These are phyloP conservation scores for Hypanus sabinus DNA, from an alignment of 2,113 vertebrate species.

Conservation along the genomic window DNA sequence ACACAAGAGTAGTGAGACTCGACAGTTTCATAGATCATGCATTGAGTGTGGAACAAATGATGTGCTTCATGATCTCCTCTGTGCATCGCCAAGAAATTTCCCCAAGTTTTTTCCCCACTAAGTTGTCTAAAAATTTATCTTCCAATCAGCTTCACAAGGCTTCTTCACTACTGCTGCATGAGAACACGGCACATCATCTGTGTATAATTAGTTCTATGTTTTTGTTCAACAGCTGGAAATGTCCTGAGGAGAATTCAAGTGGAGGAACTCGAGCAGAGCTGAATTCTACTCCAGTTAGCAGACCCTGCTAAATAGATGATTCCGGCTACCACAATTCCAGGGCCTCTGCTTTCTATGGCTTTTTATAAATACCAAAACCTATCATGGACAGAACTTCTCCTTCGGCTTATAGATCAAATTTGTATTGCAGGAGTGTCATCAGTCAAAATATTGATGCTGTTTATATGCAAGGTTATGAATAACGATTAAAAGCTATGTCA, in stretches of 20 bases:
- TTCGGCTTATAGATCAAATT: too few species aligned
- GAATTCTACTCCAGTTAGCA: background rate
- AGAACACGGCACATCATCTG: background rate
- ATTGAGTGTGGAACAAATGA: background rate
- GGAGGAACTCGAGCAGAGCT: background rate
- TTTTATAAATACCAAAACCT: background rate
- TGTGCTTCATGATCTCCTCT: background rate
- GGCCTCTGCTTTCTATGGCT: too few species aligned
- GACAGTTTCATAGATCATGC: background rate
- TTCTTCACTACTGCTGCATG: background rate
- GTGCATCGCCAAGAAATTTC: background rate
- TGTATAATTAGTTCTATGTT: too few species aligned
- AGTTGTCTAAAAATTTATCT: background rate
- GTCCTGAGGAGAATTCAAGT: background rate
- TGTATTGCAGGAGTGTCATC: too few species aligned
- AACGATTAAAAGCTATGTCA: too few species aligned
- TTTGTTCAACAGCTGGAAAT: background rate
- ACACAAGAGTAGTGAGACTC: too few species aligned
- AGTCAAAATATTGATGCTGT: too few species aligned
- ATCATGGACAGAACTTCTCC: too few species aligned
- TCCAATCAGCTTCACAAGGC: background rate
- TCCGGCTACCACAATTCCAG: too few species aligned
- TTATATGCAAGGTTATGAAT: too few species aligned
- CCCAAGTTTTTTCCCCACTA: background rate
- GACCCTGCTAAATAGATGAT: background rate